phyloP scores from a whole-genome alignment of 2,113 vertebrate genomes.

The Hirundichthys speculiger region DNA sequence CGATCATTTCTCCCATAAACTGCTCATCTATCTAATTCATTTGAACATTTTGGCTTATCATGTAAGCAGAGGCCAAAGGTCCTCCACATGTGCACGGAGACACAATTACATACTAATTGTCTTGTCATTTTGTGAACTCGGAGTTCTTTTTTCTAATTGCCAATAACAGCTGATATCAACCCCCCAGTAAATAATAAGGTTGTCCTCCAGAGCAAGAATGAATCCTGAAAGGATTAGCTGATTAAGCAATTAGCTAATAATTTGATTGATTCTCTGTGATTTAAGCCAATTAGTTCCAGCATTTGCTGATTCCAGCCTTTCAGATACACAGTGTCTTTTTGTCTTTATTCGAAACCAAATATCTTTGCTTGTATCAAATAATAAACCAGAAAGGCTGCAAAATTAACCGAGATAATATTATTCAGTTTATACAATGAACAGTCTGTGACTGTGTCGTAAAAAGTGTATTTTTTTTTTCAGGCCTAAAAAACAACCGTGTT shows the following conservation, averaged over 20 bases:
- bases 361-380: too few relatives aligned
- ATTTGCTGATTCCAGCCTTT: neutral
- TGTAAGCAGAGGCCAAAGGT: neutral
- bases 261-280: neutral
- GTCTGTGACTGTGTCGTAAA: neutral
- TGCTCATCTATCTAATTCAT: constrained; percentile 12
- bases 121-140: constrained; percentile 11
- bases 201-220: neutral
- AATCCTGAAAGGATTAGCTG: constrained; percentile 12
- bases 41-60: neutral
- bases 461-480: neutral
- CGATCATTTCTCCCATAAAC: constrained; percentile 11
- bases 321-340: neutral
- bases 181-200: neutral
- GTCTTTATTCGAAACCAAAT: neutral
- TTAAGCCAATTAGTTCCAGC: neutral
- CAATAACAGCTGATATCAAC: constrained; percentile 9
- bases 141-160: neutral
- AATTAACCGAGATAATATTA: too few relatives aligned
- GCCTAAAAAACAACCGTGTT: too few relatives aligned
- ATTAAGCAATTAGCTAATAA: neutral
- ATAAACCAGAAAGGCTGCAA: neutral
- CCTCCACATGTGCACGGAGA: constrained; percentile 17
- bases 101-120: constrained; percentile 17
- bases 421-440: too few relatives aligned